Evolutionary conservation across 1,140 invertebrate species (phyloP).

Genomic region (Melipona quadrifasciata): DNA sequence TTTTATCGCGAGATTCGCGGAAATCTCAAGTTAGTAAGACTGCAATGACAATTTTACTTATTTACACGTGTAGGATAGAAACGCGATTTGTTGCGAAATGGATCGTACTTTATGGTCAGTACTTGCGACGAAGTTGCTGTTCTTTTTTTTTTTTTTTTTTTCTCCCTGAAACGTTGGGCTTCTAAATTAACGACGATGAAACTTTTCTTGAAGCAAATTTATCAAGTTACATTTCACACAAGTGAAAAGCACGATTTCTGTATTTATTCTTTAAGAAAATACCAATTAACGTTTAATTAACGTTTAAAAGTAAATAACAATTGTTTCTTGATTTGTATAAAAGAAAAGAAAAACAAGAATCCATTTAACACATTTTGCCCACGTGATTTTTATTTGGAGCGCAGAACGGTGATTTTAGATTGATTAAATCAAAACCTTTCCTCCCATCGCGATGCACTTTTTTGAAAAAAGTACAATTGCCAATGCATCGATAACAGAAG

Average conservation of each 20-base stretch:
- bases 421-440: background rate
- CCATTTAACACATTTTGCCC: too few relatives aligned
- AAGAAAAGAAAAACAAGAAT: too few relatives aligned
- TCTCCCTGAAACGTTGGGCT: background rate
- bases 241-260: too few relatives aligned
- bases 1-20: background rate
- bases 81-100: background rate
- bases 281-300: too few relatives aligned
- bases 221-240: too few relatives aligned
- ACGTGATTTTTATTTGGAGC: too few relatives aligned
- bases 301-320: too few relatives aligned
- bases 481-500: too few relatives aligned
- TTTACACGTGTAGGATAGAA: slow-evolving; percentile 12
- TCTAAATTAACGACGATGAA: background rate
- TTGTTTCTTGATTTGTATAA: too few relatives aligned
- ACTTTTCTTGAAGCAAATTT: background rate
- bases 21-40: background rate
- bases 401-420: background rate
- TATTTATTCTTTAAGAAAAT: background rate
- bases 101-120: background rate
- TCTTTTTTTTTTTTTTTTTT: too few relatives aligned
- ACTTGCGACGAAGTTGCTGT: background rate
- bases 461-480: background rate
- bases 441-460: background rate
- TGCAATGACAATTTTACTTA: slow-evolving; percentile 1